These are phyloP conservation scores for Albula goreensis DNA, from an alignment of 2,113 vertebrate species.

Conservation along the genomic window DNA sequence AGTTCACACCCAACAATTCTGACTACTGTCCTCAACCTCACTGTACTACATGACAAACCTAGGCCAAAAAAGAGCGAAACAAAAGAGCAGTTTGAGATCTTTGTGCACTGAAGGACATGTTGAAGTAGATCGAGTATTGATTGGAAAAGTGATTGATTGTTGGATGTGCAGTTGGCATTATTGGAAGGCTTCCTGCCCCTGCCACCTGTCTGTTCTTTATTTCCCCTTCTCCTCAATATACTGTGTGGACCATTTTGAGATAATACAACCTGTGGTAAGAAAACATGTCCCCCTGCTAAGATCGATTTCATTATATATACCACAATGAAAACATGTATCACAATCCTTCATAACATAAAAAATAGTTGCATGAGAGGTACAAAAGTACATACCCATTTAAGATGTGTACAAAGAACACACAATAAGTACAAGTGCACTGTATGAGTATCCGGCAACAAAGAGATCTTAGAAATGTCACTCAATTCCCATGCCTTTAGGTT, in stretches of 20 bases:
- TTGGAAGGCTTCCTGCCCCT: neutral
- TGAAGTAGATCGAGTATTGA: neutral
- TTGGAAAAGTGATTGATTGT: neutral
- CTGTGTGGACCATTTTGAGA: neutral
- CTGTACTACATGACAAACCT: neutral
- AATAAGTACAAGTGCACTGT: neutral
- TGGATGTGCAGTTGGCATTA: neutral
- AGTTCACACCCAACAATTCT: neutral
- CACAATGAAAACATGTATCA: neutral
- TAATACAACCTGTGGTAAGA: neutral
- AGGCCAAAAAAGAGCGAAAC: neutral
- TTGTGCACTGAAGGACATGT: neutral
- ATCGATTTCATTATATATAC: neutral
- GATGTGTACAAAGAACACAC: neutral
- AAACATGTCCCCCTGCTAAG: neutral
- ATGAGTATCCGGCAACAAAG: neutral
- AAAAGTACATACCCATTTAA: neutral
- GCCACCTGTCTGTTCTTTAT: conserved; percentile 3
- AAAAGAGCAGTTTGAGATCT: neutral
- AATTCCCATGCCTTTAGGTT: neutral
- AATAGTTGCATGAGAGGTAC: neutral
- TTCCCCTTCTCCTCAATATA: neutral
- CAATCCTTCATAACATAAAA: neutral
- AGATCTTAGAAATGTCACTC: neutral
- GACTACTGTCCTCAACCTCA: neutral